These are phyloP conservation scores for Manis crassicaudata DNA, from an alignment of 2,797 vertebrate genomes.

Conservation along the genomic window DNA sequence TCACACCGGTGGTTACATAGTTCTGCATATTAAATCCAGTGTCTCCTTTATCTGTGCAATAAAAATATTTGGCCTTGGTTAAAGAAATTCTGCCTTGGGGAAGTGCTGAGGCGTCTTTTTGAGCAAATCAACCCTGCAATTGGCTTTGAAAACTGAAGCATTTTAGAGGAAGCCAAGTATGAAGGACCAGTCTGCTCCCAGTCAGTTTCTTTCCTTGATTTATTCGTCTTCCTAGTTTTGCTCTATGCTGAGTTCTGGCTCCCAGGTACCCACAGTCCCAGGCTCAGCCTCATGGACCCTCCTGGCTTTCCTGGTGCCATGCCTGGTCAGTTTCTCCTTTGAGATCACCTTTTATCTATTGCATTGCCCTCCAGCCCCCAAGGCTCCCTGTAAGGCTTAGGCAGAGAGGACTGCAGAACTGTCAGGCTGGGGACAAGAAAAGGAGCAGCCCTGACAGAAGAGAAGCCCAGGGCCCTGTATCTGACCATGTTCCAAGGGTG, in stretches of 20 bases:
- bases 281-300: background rate
- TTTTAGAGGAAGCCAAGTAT: background rate
- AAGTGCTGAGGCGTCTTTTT: background rate
- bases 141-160: background rate
- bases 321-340: background rate
- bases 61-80: background rate
- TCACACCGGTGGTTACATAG: background rate
- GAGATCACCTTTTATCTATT: background rate
- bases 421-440: background rate
- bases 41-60: background rate
- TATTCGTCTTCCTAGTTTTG: background rate
- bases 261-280: background rate
- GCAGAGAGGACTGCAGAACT: background rate
- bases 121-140: background rate
- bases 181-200: background rate
- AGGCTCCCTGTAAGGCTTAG: background rate
- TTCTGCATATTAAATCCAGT: background rate
- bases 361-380: background rate
- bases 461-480: background rate
- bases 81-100: background rate
- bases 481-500: background rate
- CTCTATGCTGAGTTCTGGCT: background rate
- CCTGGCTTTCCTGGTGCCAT: background rate
- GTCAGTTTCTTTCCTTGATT: constrained; percentile 3
- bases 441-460: background rate